Conservation (phyloP, 2,888 invertebrate genomes). For the Drosophila cognata region DNA sequence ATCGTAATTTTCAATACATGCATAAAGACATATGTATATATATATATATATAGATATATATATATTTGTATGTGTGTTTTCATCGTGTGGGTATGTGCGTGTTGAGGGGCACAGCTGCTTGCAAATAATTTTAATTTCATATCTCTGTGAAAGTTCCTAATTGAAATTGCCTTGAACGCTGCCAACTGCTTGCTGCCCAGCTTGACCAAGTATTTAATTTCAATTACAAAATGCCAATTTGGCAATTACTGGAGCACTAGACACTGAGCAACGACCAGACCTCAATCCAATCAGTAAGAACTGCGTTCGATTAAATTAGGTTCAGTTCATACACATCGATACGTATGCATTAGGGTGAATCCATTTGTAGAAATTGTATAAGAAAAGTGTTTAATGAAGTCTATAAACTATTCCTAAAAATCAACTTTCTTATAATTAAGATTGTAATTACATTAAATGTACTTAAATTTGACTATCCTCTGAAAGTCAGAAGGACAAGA, state of each 20-base stretch:
- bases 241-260: constrained; percentile 41
- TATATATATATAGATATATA: background rate
- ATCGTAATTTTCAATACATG: constrained; percentile 30
- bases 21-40: constrained; percentile 13
- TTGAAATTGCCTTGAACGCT: constrained; percentile 64
- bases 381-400: background rate
- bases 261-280: constrained; percentile 27
- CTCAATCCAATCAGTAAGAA: constrained; percentile 48
- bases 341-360: constrained; percentile 12
- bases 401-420: background rate
- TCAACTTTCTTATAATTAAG: background rate
- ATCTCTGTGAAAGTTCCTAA: constrained; percentile 71
- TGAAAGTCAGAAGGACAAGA: background rate
- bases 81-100: constrained; percentile 12
- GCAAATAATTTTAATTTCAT: constrained; percentile 79
- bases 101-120: constrained; percentile 63
- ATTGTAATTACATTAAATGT: background rate
- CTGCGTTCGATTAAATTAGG: constrained; percentile 5
- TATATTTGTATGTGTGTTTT: background rate
- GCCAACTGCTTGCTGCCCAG: constrained; percentile 19
- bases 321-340: background rate
- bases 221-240: constrained; percentile 67
- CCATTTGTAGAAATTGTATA: background rate
- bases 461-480: background rate
- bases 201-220: constrained; percentile 71